Base-by-base conservation (phyloP, 2,113 vertebrate species). In the Muntiacus muntjak region DNA sequence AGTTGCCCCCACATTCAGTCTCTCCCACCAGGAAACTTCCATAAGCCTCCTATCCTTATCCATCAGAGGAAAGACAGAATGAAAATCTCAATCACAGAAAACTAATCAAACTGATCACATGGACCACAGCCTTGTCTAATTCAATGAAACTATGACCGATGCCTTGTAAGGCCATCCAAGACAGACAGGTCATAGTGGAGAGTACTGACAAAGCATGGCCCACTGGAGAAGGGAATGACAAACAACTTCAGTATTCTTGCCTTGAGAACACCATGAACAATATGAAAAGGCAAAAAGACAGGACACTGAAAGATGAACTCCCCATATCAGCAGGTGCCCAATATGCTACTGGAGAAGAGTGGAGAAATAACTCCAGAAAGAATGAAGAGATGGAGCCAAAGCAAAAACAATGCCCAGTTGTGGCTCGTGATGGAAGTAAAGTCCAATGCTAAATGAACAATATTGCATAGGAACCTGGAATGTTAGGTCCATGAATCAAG, bases 201-300 rank as follows among this genome's bases (percentile, higher is more conserved):
- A 67, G n/a, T 17, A 71, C 64, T 21, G 17, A 36, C 64, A 71
- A 71, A 71, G 21, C 2, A 4, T 21, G n/a, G 64, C 36, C 17
- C 10, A 6, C 17, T 71, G n/a, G 17, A 71, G 17, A 71, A 36
- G 9, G 17, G 9, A 11, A 71, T 71, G 64, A 71, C 64, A 36
- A 36, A 71, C 17, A n/a, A 71, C 64, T 36, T 36, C 2, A 0
- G n/a, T 1, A 11, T 36, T 71, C 17, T 36, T 36, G 17, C 64
- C 64, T 67, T 67, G 33, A 67, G 64, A 67, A 36, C 9, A 36
- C 64, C n/a, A 5, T 36, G 64, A 67, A 67, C 9, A 21, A 36
- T 21, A 67, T 36, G n/a, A 67, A 67, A 67, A 67, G 17, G n/a
- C 64, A 67, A 67, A 67, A 67, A 67, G 8, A 67, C 36, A 67